Evolutionary conservation across 1,140 invertebrate species (phyloP).

Genomic region (Dinoponera quadriceps): DNA sequence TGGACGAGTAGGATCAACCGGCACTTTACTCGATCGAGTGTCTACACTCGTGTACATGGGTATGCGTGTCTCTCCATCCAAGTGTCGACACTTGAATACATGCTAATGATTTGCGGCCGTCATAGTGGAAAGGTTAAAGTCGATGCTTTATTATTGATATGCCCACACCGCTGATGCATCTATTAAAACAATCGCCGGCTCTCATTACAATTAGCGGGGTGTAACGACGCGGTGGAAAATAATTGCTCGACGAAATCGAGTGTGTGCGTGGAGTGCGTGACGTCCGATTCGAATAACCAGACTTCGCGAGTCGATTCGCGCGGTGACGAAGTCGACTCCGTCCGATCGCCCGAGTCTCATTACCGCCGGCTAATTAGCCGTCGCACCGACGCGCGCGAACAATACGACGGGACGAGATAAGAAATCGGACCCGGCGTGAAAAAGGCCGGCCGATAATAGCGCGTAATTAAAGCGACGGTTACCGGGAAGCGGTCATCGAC

Average conservation of each 20-base stretch:
- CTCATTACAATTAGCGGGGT: neutral
- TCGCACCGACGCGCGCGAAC: neutral
- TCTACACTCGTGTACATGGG: too few relatives aligned
- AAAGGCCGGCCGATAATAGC: neutral
- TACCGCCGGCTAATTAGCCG: neutral
- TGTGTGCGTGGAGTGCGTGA: neutral
- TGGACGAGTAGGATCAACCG: neutral
- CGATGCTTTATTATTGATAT: neutral
- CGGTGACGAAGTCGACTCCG: neutral
- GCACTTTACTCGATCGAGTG: neutral
- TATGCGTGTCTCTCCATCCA: neutral
- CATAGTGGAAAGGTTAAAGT: neutral
- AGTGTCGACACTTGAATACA: neutral
- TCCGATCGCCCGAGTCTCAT: slow-evolving; percentile 6
- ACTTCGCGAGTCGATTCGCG: neutral
- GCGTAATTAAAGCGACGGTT: slow-evolving; percentile 1
- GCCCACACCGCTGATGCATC: neutral
- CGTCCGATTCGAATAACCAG: neutral
- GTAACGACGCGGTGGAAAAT: neutral
- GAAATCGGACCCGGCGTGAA: neutral
- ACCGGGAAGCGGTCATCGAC: neutral
- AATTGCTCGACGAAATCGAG: neutral
- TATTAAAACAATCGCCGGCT: neutral
- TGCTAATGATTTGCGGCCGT: neutral
- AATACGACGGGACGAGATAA: slow-evolving; percentile 10